Evolutionary conservation across 2,888 invertebrate genomes (phyloP), one percentile per base, ranked within the genome.

Genomic region (Drosophila colorata): DNA sequence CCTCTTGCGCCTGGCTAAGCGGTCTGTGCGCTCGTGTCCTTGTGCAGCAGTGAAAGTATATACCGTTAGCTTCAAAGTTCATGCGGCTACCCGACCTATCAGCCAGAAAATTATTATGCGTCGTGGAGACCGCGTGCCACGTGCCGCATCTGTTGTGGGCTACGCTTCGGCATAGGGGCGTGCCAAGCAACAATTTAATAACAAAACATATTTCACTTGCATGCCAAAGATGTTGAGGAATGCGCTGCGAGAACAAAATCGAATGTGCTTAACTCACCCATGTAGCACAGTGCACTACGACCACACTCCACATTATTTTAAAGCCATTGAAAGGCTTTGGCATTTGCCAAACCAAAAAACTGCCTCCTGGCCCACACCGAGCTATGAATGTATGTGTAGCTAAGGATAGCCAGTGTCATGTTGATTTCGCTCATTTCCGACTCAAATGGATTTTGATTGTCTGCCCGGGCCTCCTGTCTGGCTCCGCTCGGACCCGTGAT

Each of bases 381-480:
- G 57, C 16, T 49, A 58, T 53, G 33, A 55, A 25, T 37, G 46
- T 20, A n/a, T n/a, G 31, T 37, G 47, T 25, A 23, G 16, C 55
- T 63, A 59, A 38, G 73, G 40, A 47, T 53, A 60, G 63, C 52
- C 74, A 59, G 59, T 55, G 69, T 59, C 69, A 82, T 82, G 86
- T 80, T 83, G 84, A 85, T 77, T 86, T 88, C 67, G 61, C 80
- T 86, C 79, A 86, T 86, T 88, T 86, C 85, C 88, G 83, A 79
- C 87, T 88, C 88, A 80, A 86, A 86, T 86, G 88, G 86, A 86
- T 86, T 86, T 86, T 88, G 85, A 86, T 86, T 86, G 88, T 86
- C 86, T 86, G 78, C 67, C 83, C 46, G 47, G 20, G 59, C 60
- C 65, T 59, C 43, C 18, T 31, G 38, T 9, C 46, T 23, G n/a